phyloP scores from a whole-genome alignment of 2,113 vertebrate species.

The Corythoichthys haematopterus region DNA sequence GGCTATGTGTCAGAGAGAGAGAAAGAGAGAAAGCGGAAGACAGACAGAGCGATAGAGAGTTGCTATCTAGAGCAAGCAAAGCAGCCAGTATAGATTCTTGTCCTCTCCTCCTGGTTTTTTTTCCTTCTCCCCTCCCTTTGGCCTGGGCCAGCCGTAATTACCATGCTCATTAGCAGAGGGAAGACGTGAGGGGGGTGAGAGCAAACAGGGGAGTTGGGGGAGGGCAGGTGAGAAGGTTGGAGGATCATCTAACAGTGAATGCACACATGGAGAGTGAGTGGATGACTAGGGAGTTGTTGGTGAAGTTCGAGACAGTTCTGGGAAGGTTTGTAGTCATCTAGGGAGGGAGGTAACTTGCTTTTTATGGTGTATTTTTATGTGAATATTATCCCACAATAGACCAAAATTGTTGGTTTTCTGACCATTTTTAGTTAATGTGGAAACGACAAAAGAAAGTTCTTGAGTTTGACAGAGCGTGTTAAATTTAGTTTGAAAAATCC shows the following conservation, averaged over 20 bases:
- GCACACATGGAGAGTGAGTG: not conserved
- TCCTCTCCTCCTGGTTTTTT: constrained; percentile 46
- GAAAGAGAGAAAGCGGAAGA: constrained; percentile 16
- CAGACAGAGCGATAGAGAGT: constrained; percentile 41
- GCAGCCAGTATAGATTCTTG: constrained; percentile 41
- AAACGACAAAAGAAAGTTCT: not conserved
- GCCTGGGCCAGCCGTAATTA: constrained; percentile 68
- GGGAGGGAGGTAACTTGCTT: not conserved
- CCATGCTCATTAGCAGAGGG: constrained; percentile 68
- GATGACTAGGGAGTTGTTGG: not conserved
- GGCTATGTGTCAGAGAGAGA: constrained; percentile 61
- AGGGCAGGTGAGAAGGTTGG: constrained; percentile 44
- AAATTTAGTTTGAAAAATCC: no score
- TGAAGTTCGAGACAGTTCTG: not conserved
- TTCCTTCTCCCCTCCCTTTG: constrained; percentile 51
- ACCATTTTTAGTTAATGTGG: not conserved
- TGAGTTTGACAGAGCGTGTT: no score
- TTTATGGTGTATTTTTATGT: not conserved
- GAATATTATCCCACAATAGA: not conserved
- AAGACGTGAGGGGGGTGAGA: constrained; percentile 36
- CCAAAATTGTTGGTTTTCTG: not conserved
- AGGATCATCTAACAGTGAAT: constrained; percentile 22
- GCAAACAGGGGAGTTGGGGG: constrained; percentile 46
- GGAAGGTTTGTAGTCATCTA: constrained; percentile 7
- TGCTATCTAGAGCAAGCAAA: constrained; percentile 62